phyloP scores from a whole-genome alignment of 2,888 invertebrate genomes.

The Drosophila eohydei region DNA sequence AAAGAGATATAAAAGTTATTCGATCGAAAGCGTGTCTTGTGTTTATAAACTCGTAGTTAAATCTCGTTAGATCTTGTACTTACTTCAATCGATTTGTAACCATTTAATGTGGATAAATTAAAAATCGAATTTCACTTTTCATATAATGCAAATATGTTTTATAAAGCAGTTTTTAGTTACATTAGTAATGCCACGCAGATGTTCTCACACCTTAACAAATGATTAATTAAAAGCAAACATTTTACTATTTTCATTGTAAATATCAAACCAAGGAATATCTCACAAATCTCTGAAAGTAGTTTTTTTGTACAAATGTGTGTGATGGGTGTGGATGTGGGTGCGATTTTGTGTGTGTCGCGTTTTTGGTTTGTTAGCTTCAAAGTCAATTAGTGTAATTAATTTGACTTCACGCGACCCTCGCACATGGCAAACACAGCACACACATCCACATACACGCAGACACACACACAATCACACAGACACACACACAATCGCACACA shows the following conservation, averaged over 20 bases:
- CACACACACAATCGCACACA: background rate
- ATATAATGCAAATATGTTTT: background rate
- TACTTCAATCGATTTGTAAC: background rate
- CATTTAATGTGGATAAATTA: background rate
- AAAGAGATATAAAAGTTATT: background rate
- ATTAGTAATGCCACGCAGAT: background rate
- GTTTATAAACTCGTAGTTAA: too few relatives aligned
- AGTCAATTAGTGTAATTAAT: slow-evolving; percentile 82
- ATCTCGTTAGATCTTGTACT: too few relatives aligned
- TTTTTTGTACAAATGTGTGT: slow-evolving; percentile 4
- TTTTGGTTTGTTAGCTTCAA: slow-evolving; percentile 72
- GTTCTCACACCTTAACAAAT: background rate
- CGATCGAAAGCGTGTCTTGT: background rate
- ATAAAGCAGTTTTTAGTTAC: background rate
- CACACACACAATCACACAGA: background rate
- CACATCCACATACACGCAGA: background rate
- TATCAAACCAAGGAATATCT: slow-evolving; percentile 2
- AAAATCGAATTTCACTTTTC: background rate
- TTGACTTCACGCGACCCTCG: slow-evolving; percentile 51
- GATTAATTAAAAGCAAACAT: background rate
- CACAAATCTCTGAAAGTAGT: slow-evolving; percentile 15
- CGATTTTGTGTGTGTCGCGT: slow-evolving; percentile 12
- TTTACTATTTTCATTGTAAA: slow-evolving; percentile 1
- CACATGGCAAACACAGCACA: slow-evolving; percentile 13
- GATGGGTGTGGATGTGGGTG: slow-evolving; percentile 4